Evolutionary conservation across 2,888 invertebrate genomes (phyloP).

Genomic region (Drosophila falleni): DNA sequence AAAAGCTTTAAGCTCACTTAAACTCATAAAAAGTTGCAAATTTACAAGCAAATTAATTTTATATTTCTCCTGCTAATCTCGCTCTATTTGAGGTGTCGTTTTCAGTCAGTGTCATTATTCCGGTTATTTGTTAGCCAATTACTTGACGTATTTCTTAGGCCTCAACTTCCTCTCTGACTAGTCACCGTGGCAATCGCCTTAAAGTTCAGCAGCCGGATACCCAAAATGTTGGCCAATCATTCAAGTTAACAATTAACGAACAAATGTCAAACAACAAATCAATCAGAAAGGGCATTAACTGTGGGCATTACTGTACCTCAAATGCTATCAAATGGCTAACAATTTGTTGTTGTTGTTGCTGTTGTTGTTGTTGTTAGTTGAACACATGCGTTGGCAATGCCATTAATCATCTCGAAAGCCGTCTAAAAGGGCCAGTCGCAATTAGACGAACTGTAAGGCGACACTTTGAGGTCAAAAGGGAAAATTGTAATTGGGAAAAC

Average conservation of each 20-base stretch:
- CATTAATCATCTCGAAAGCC: conserved; percentile 68
- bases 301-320: conserved; percentile 23
- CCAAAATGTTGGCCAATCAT: conserved; percentile 70
- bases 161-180: conserved; percentile 48
- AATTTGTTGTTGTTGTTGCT: conserved; percentile 23
- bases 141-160: conserved; percentile 15
- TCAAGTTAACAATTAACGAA: conserved; percentile 72
- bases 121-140: conserved; percentile 25
- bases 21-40: background rate
- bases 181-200: conserved; percentile 66
- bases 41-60: background rate
- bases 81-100: conserved; percentile 1
- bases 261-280: conserved; percentile 69
- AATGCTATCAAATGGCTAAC: conserved; percentile 27
- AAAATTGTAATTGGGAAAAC: conserved; percentile 10
- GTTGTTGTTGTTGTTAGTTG: conserved; percentile 25
- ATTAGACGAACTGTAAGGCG: conserved; percentile 39
- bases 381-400: conserved; percentile 37
- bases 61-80: background rate
- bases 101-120: conserved; percentile 36
- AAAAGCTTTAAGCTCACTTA: too few relatives aligned
- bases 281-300: conserved; percentile 66
- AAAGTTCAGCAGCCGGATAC: conserved; percentile 33
- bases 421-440: conserved; percentile 33
- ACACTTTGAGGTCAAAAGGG: conserved; percentile 38